Evolutionary conservation across 1,140 invertebrate species (phyloP), one percentile per base, ranked within the genome.

Genomic region (Halictus rubicundus): DNA sequence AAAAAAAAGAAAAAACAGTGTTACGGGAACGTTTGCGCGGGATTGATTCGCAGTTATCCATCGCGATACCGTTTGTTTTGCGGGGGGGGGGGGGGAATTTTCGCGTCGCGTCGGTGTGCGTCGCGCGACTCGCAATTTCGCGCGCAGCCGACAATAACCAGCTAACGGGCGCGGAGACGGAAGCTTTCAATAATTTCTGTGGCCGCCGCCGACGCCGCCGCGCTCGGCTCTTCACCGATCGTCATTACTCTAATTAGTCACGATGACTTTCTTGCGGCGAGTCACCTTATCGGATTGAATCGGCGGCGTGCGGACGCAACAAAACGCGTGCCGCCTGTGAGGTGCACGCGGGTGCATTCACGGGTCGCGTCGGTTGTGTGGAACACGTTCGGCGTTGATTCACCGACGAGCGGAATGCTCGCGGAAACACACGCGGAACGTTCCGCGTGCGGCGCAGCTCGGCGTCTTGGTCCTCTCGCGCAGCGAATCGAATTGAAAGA

Each of bases 231-330:
- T 74, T 49, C 69, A 63, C 23, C 61, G 78, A 77, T 82, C 75
- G 79, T 87, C 81, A 78, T 87, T 82, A 82, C 79, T 64, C 78
- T 88, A 88, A 88, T 88, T 88, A 88, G 78, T 63, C 49, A 49
- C 72, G 78, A 88, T 81, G 82, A 85, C 78, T 88, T 82, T 85
- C 68, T 61, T 70, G 19, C 60, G 63, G 59, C 61, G 42, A 70
- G 72, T 46, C 49, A 65, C 61, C 76, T 72, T 78, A 65, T 72
- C 60, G 52, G 49, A 63, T 75, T 66, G 54, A 80, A 76, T 68
- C 52, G 60, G 72, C 19, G 16, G 25, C 39, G n/a, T 1, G 16
- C 19, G 21, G 25, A 49, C 12, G 10, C 23, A 25, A 10, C 32
- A 57, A 52, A 52, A 57, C n/a, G n/a, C 12, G 12, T 52, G 63